Evolutionary conservation across 1,140 invertebrate genomes (phyloP), one percentile per base, ranked within the genome.

Genomic region (Monochamus saltuarius): DNA sequence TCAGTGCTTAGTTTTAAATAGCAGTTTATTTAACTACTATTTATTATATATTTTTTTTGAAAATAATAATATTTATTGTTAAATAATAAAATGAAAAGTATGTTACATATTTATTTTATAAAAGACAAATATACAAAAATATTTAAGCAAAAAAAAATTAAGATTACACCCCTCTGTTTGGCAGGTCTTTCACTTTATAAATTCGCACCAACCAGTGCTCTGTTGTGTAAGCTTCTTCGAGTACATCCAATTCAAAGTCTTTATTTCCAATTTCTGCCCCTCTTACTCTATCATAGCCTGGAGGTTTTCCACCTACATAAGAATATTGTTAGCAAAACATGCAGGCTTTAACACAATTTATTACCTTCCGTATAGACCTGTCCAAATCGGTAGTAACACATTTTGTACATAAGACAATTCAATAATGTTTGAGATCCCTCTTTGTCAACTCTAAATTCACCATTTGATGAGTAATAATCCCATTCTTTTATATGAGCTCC

Each of bases 161-260:
- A 29, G 6, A 29, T 29, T 43, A 54, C 16, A 56, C 53, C 13
- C 92, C 91, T 68, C 92, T 80, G 77, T 95, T 95, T 57, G 87
- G 86, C 64, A 95, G 80, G 75, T 93, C 89, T 80, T 95, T 96
- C 9, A 96, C 94, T 83, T 93, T 94, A 76, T 97, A 97, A 71
- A 97, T 96, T 66, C 94, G 85, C 38, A 97, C 94, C 35, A 97
- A 84, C 94, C 94, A 97, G 78, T 96, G 94, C 75, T 97, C 94
- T 0, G 94, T 94, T 3, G 94, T 97, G 75, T 96, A 96, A 0
- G 94, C 94, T 79, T 97, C 94, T 78, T 97, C 94, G 4, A 96
- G 76, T 0, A 92, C 91, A 71, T 95, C 91, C 38, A 97, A 78
- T 77, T 96, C 92, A 78, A 97, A 96, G 75, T 96, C 91, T 79